Percentiles rank a stretch among this genome's conserved stretches.
phyloP scores from a whole-genome alignment of 2,113 vertebrate species.

The Hucho hucho region DNA sequence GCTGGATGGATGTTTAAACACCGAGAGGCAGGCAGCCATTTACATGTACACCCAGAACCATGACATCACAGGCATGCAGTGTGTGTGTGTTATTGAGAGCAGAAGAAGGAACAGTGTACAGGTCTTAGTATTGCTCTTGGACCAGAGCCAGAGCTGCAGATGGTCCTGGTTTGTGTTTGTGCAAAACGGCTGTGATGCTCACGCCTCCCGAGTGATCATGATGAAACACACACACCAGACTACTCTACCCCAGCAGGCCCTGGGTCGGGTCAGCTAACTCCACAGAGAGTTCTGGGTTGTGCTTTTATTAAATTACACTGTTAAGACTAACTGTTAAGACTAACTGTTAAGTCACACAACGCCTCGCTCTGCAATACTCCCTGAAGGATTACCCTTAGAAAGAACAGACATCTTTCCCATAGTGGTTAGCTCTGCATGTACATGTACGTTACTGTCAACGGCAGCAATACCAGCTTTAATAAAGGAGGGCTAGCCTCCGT shows the following conservation, averaged over 20 bases:
- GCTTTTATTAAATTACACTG: neutral
- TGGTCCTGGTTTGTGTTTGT: conserved; percentile 68
- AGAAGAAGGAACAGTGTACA: neutral
- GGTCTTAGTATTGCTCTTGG: conserved; percentile 52
- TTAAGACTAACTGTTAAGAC: neutral
- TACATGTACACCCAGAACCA: conserved; percentile 53
- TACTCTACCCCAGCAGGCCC: neutral
- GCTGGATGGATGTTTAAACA: conserved; percentile 44
- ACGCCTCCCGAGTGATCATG: conserved; percentile 59
- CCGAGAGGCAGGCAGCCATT: conserved; percentile 39
- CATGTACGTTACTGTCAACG: neutral
- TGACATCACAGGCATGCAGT: conserved; percentile 37
- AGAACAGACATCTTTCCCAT: neutral
- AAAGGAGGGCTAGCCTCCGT: neutral
- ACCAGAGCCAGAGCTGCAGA: conserved; percentile 65
- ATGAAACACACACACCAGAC: conserved; percentile 31
- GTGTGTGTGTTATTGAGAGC: conserved; percentile 26
- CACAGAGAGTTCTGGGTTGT: neutral
- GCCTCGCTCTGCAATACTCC: neutral
- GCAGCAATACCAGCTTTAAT: neutral
- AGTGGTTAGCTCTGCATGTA: neutral
- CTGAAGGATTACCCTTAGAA: neutral
- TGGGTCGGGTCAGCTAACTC: neutral
- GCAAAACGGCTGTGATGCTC: conserved; percentile 58
- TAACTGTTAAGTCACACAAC: neutral